Base-by-base conservation (phyloP, 1,140 invertebrate genomes). In the Pectinophora gossypiella region DNA sequence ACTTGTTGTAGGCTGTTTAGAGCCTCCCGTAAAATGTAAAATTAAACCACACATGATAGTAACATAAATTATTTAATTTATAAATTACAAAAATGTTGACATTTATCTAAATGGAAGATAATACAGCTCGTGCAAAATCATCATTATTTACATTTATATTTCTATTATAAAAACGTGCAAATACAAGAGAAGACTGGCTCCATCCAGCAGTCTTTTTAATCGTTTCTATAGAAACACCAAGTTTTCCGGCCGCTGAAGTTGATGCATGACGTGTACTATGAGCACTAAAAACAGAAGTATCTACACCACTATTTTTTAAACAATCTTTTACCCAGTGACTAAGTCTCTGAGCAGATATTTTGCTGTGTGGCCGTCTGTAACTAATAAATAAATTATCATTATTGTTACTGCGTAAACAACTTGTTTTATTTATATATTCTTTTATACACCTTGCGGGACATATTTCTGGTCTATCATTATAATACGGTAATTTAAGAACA, bases 351-450 rank as follows among this genome's bases (percentile, higher is more conserved):
- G 38, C n/a, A 13, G 38, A 40, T 16, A 40, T 7, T 19, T 19
- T 40, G 1, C 7, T 16, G 16, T 16, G 16, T 15, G 38, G 2
- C 16, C 16, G n/a, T 40, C 13, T 40, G 13, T 40, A 19, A 16
- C 38, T 40, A 13, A 40, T 6, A 40, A 40, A 40, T 40, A 40
- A 15, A 40, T 13, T 13, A 16, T 40, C 13, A 16, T 10, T 16
- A 15, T 16, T 19, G 1, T 19, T 19, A 19, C n/a, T n/a, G n/a
- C 38, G 38, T 13, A 40, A 13, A 6, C 1, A 16, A 16, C 7
- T 40, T 27, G 46, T 48, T 32, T 15, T 48, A 9, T 48, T 12
- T 19, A 48, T 32, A 48, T 48, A 48, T 16, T 13, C 18, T 4
- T 13, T 4, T 32, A 48, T 18, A 35, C 46, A 48, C 12, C 15